These are phyloP conservation scores for Tetramorium simillimum DNA, from an alignment of 1,140 invertebrate species.

Conservation along the genomic window DNA sequence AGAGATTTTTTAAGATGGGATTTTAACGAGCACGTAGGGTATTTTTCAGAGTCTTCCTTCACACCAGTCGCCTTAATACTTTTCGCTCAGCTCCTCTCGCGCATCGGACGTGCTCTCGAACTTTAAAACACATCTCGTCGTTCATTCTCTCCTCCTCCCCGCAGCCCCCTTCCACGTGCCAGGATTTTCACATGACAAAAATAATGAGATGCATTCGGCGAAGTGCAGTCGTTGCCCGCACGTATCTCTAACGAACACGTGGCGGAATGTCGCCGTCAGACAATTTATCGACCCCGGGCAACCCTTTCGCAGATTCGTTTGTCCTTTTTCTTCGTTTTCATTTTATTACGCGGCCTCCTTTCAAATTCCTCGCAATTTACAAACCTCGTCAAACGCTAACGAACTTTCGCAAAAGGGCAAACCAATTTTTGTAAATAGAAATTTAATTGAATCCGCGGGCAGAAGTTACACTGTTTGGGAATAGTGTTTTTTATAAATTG, in stretches of 20 bases:
- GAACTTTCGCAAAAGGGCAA: not conserved
- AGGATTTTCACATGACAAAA: slow-evolving; percentile 35
- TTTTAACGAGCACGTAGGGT: slow-evolving; percentile 54
- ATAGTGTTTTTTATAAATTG: slow-evolving; percentile 3
- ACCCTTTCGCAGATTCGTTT: slow-evolving; percentile 44
- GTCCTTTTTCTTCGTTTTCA: slow-evolving; percentile 7
- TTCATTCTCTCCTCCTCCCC: not conserved
- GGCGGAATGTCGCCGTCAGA: slow-evolving; percentile 19
- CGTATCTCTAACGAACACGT: slow-evolving; percentile 43
- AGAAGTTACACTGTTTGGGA: not conserved
- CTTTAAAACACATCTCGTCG: slow-evolving; percentile 40
- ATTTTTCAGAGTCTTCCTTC: slow-evolving; percentile 47
- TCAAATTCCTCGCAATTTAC: slow-evolving; percentile 20
- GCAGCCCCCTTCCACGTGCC: not conserved
- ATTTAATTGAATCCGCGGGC: not conserved
- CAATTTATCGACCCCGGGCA: slow-evolving; percentile 35
- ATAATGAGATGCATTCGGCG: slow-evolving; percentile 60
- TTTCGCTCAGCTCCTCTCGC: slow-evolving; percentile 33
- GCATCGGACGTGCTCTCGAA: slow-evolving; percentile 49
- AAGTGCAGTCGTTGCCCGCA: not conserved
- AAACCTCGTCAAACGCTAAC: not conserved
- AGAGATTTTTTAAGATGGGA: slow-evolving; percentile 53
- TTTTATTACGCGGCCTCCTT: slow-evolving; percentile 1
- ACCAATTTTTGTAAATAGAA: not conserved
- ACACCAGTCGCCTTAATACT: slow-evolving; percentile 41